Evolutionary conservation across 1,140 invertebrate species (phyloP).

Genomic region (Cheumatopsyche charites): DNA sequence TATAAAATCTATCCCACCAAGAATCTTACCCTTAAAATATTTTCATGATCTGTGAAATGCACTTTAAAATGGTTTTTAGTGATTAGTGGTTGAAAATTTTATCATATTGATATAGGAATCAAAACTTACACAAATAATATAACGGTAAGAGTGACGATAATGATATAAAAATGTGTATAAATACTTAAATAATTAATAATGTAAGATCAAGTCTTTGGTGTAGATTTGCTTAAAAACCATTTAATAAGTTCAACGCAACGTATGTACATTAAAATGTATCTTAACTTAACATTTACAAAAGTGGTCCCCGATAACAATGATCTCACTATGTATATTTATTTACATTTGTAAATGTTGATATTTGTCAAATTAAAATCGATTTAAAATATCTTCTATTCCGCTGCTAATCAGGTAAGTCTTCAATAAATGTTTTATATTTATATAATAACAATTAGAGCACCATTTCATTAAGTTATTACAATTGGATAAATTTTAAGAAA

Average conservation of each 20-base stretch:
- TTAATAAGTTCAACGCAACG: not conserved
- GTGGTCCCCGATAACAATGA: conserved; percentile 34
- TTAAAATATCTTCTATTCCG: conserved; percentile 6
- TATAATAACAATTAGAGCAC: not conserved
- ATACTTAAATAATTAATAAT: conserved; percentile 9
- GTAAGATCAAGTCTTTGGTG: conserved; percentile 43
- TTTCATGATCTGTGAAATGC: too few relatives aligned
- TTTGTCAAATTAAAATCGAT: not conserved
- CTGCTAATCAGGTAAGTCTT: conserved; percentile 24
- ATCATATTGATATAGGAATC: too few relatives aligned
- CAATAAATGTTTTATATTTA: not conserved
- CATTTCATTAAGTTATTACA: conserved; percentile 1
- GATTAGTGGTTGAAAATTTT: too few relatives aligned
- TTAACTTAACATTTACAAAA: conserved; percentile 38
- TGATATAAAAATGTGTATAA: conserved; percentile 6
- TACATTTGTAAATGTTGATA: conserved; percentile 22
- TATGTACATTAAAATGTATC: conserved; percentile 15
- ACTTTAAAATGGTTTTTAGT: too few relatives aligned
- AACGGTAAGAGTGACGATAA: not conserved
- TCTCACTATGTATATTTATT: conserved; percentile 9
- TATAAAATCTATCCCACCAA: too few relatives aligned
- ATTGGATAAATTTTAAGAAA: not conserved
- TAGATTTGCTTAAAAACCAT: conserved; percentile 34
- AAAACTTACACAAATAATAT: too few relatives aligned
- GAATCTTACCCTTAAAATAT: too few relatives aligned